phyloP scores from a whole-genome alignment of 2,888 invertebrate genomes.

The Drosophila antonietae region DNA sequence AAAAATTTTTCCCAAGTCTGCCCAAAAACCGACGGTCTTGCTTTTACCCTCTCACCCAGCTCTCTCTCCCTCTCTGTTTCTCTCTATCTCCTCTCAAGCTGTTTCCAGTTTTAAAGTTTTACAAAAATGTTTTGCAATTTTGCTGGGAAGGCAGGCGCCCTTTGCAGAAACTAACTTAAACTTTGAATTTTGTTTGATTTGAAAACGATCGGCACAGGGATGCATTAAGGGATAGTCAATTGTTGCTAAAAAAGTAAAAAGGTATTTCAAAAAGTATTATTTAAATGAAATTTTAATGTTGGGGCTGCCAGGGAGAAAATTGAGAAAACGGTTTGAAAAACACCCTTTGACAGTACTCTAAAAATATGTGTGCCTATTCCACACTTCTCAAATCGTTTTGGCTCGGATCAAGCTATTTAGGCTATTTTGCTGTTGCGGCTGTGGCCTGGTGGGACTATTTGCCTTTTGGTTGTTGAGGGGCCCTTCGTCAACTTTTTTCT shows the following conservation, averaged over 20 bases:
- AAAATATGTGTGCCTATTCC: slow-evolving; percentile 23
- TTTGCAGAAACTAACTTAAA: slow-evolving; percentile 54
- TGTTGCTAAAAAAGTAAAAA: background rate
- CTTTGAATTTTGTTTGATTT: no score
- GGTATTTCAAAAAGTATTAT: background rate
- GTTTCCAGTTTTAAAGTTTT: slow-evolving; percentile 79
- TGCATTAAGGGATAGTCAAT: background rate
- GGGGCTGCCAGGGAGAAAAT: background rate
- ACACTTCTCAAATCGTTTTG: slow-evolving; percentile 11
- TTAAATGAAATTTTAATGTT: no score
- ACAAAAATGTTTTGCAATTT: slow-evolving; percentile 60
- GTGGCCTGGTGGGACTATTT: background rate
- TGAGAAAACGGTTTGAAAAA: slow-evolving; percentile 1
- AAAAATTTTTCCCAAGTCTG: slow-evolving; percentile 64
- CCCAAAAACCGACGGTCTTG: slow-evolving; percentile 73
- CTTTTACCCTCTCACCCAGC: background rate
- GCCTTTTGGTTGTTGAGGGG: background rate
- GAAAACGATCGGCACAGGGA: no score
- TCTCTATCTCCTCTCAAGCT: slow-evolving; percentile 20
- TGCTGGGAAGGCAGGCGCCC: no score
- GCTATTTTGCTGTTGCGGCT: slow-evolving; percentile 9
- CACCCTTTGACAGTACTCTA: slow-evolving; percentile 5
- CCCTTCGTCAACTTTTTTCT: slow-evolving; percentile 58
- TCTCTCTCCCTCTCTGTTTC: background rate
- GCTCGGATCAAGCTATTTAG: slow-evolving; percentile 14